Evolutionary conservation across 2,797 vertebrate genomes (phyloP).

Genomic region (Okamejei kenojei): DNA sequence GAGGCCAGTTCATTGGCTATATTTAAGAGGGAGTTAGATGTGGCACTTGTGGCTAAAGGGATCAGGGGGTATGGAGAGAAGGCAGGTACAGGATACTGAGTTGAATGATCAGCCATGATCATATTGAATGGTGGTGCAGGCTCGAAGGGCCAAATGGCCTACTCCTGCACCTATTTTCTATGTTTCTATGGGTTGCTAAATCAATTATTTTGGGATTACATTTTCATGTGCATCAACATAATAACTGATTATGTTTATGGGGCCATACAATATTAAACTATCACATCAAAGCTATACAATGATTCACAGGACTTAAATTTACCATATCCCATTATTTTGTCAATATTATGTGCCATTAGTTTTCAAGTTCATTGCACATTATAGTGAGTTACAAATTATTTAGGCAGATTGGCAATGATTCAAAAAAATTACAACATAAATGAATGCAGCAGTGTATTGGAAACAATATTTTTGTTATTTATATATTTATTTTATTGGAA

Average conservation of each 20-base stretch:
- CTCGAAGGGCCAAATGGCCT: too few relatives aligned
- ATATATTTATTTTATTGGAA: too few relatives aligned
- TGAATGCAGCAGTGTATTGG: background rate
- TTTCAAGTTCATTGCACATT: background rate
- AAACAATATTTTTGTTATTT: background rate
- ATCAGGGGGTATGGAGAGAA: too few relatives aligned
- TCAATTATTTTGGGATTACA: background rate
- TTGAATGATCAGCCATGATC: too few relatives aligned
- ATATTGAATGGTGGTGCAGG: too few relatives aligned
- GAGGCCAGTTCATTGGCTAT: too few relatives aligned
- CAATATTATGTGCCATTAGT: background rate
- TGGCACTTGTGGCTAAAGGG: too few relatives aligned
- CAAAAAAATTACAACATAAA: background rate
- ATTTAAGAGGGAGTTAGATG: too few relatives aligned
- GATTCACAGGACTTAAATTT: background rate
- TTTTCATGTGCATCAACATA: background rate
- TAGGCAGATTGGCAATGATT: background rate
- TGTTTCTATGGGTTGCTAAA: background rate
- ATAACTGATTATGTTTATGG: background rate
- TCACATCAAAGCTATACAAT: background rate
- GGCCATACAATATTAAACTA: background rate
- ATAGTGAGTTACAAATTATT: background rate
- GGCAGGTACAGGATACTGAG: too few relatives aligned
- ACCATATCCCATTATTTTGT: background rate
- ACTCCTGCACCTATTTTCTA: too few relatives aligned